Evolutionary conservation across 2,888 invertebrate species (phyloP).

Genomic region (Archaeoteleia sp.): DNA sequence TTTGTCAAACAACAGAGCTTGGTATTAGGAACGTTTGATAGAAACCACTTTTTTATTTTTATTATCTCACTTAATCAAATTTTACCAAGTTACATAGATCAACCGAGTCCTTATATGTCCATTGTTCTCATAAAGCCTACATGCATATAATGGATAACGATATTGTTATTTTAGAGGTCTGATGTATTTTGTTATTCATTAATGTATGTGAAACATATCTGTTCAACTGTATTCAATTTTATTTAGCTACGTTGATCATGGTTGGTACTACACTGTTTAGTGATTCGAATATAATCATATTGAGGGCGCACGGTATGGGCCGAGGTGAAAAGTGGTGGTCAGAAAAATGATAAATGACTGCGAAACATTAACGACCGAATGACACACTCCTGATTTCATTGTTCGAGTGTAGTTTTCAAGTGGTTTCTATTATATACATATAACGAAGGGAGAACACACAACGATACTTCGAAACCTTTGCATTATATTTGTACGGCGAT

Average conservation of each 20-base stretch:
- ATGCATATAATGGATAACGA: too few relatives aligned
- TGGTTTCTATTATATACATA: constrained; percentile 53
- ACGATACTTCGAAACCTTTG: constrained; percentile 45
- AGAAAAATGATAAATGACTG: constrained; percentile 70
- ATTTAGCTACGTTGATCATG: too few relatives aligned
- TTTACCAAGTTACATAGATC: too few relatives aligned
- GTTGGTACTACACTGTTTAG: constrained; percentile 4
- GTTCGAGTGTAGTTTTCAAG: constrained; percentile 65
- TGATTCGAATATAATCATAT: constrained; percentile 21
- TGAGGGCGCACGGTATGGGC: constrained; percentile 35
- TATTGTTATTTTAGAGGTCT: too few relatives aligned
- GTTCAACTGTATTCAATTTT: too few relatives aligned
- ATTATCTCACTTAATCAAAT: too few relatives aligned
- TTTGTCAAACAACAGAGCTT: not conserved
- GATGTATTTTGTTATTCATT: too few relatives aligned
- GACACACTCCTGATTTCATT: constrained; percentile 70
- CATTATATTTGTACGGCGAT: too few relatives aligned
- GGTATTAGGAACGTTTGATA: not conserved
- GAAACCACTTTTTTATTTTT: too few relatives aligned
- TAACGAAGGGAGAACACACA: constrained; percentile 13
- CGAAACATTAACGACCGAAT: constrained; percentile 69
- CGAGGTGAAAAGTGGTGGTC: constrained; percentile 65
- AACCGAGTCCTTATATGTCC: too few relatives aligned
- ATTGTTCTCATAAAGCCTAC: too few relatives aligned
- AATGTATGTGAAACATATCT: too few relatives aligned